Conservation (phyloP, 1,140 invertebrate species). For the Drosophila baimaii region DNA sequence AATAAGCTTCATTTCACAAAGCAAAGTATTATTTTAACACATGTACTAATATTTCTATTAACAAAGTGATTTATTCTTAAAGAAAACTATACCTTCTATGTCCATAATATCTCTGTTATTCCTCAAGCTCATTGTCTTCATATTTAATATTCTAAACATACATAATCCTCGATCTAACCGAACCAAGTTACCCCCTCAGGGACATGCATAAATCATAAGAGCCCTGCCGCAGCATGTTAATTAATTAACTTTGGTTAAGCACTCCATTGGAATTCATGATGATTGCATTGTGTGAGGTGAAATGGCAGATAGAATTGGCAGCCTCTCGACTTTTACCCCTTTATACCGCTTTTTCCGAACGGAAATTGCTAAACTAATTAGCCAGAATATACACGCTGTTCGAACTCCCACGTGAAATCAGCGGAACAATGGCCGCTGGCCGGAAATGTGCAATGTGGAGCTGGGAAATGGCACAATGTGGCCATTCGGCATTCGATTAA, state of each 20-base stretch:
- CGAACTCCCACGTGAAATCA: constrained; percentile 36
- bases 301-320: not conserved
- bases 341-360: not conserved
- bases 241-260: constrained; percentile 39
- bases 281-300: not conserved
- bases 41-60: no score
- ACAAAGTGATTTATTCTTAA: no score
- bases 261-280: constrained; percentile 14
- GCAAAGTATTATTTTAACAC: no score
- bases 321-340: not conserved
- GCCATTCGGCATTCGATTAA: constrained; percentile 45
- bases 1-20: no score
- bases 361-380: constrained; percentile 33
- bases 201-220: not conserved
- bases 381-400: constrained; percentile 10
- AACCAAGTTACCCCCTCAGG: no score
- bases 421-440: constrained; percentile 26
- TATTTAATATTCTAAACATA: no score
- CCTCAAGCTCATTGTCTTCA: no score
- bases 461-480: constrained; percentile 1
- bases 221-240: constrained; percentile 1
- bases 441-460: constrained; percentile 40
- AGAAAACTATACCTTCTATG: no score
- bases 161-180: no score
- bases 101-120: no score